Conservation (phyloP, 2,888 invertebrate genomes). For the Timandra comae region DNA sequence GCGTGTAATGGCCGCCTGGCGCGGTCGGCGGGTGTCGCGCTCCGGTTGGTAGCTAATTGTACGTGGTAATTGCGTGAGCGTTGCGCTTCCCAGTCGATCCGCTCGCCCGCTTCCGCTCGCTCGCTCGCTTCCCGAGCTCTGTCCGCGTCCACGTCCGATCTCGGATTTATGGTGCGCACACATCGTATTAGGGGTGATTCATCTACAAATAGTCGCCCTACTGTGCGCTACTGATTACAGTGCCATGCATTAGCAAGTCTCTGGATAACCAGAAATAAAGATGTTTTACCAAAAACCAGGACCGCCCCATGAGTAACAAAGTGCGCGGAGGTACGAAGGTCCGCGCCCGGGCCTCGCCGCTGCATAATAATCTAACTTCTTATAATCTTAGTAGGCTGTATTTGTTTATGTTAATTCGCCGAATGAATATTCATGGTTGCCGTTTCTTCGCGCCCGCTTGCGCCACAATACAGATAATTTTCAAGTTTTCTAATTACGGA, state of each 20-base stretch:
- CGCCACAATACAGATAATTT: conserved; percentile 26
- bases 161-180: too few relatives aligned
- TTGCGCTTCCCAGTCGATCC: conserved; percentile 6
- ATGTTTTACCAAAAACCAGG: too few relatives aligned
- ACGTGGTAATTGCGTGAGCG: conserved; percentile 39
- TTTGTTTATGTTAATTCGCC: conserved; percentile 40
- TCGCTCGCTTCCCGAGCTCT: too few relatives aligned
- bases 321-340: too few relatives aligned
- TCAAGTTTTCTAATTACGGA: conserved; percentile 26
- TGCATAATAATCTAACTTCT: conserved; percentile 24
- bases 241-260: too few relatives aligned
- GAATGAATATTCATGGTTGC: conserved; percentile 38
- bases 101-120: conserved; percentile 6
- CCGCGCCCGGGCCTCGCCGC: not conserved
- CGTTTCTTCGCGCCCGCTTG: conserved; percentile 15
- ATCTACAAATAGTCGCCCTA: too few relatives aligned
- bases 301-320: too few relatives aligned
- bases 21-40: conserved; percentile 14
- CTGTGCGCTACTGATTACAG: too few relatives aligned
- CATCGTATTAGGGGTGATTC: too few relatives aligned
- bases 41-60: conserved; percentile 37
- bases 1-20: too few relatives aligned
- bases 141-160: too few relatives aligned
- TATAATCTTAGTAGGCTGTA: conserved; percentile 29
- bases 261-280: too few relatives aligned